A percentile compares a stretch with the other conserved stretches of the same genome.
These are phyloP conservation scores for Mirza zaza DNA, from an alignment of 2,113 vertebrate genomes.

Conservation along the genomic window DNA sequence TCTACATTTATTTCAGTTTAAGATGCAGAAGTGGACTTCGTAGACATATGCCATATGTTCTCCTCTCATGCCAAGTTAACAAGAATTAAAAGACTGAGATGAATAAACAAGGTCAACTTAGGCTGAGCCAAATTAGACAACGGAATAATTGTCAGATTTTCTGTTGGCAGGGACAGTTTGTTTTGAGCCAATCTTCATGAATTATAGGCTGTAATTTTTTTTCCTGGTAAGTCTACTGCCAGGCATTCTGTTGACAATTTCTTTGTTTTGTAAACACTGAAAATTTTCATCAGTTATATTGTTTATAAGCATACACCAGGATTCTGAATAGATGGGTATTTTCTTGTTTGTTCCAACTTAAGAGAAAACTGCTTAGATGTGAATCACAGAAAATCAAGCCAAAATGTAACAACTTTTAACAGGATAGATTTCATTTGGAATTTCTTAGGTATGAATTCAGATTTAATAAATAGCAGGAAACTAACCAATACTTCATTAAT, in stretches of 20 bases:
- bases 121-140: slow-evolving; percentile 84
- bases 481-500: background rate
- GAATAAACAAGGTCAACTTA: slow-evolving; percentile 87
- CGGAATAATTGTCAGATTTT: slow-evolving; percentile 86
- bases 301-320: slow-evolving; percentile 64
- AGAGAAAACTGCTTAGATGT: slow-evolving; percentile 38
- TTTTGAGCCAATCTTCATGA: slow-evolving; percentile 81
- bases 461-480: slow-evolving; percentile 16
- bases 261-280: slow-evolving; percentile 83
- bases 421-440: slow-evolving; percentile 33
- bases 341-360: slow-evolving; percentile 51
- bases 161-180: slow-evolving; percentile 83
- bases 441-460: slow-evolving; percentile 45
- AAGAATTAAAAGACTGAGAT: slow-evolving; percentile 83
- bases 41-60: slow-evolving; percentile 83
- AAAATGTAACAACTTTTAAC: slow-evolving; percentile 53
- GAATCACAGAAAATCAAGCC: slow-evolving; percentile 40
- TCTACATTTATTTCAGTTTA: slow-evolving; percentile 81
- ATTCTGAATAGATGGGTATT: slow-evolving; percentile 25
- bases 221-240: slow-evolving; percentile 77
- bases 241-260: slow-evolving; percentile 83
- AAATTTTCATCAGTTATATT: slow-evolving; percentile 78
- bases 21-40: slow-evolving; percentile 84
- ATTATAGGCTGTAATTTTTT: slow-evolving; percentile 82
- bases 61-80: slow-evolving; percentile 84